Evolutionary conservation across 1,140 invertebrate genomes (phyloP), one percentile per base, ranked within the genome.

Genomic region (Lepidostoma basale): DNA sequence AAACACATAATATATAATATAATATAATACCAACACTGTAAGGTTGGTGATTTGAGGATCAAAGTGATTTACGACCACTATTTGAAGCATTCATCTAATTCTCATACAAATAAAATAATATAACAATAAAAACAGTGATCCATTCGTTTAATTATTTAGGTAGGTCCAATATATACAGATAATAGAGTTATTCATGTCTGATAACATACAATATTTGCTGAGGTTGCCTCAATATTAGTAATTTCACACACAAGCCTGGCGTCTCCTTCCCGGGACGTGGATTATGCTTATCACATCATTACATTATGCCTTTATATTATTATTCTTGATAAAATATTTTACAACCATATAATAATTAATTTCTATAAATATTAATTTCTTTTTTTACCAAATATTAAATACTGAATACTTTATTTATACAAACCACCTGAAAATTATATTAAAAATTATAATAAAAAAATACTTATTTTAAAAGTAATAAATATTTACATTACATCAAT

Each of bases 41-140:
- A n/a, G 30, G 36, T 20, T 56, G 49, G 30, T 26, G 23, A 30
- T 26, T 54, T 30, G 26, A 56, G 16, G 52, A 56, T 33, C 30
- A 33, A 20, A 56, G 30, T 36, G 26, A 56, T 56, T 33, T 42
- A 39, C 22, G 49, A 54, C 22, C 56, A 40, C 3, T 30, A 52
- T 40, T 64, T n/a, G n/a, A 36, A 52, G 45, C 62, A 45, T 44
- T 44, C 52, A 20, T 42, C 30, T 39, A 42, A 52, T 64, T 20
- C 49, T 39, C 59, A 20, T 47, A 59, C 58, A 63, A 71, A 71
- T 62, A 62, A 71, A 71, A 67, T 60, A 72, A 72, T 44, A 67
- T 72, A 72, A 72, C 70, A 69, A 72, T 72, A 62, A 72, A 72
- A 72, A 68, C 62, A 72, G 45, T 60, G 68, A 59, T 62, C 60